phyloP scores from a whole-genome alignment of 2,888 invertebrate genomes.

The Subacronicta megacephala region DNA sequence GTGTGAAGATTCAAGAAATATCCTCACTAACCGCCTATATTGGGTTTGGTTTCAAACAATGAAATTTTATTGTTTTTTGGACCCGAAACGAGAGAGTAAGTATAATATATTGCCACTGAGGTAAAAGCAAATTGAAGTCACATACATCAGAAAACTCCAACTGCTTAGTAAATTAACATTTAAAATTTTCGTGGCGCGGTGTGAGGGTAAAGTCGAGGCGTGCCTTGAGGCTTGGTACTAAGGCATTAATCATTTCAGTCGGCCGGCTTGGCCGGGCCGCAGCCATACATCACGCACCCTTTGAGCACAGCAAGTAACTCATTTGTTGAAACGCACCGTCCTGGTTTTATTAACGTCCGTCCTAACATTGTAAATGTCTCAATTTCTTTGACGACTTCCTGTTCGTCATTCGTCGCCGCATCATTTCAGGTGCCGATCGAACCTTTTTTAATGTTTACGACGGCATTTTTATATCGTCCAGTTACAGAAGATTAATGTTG shows the following conservation, averaged over 20 bases:
- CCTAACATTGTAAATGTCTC: conserved; percentile 83
- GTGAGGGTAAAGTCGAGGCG: conserved; percentile 56
- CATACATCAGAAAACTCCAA: conserved; percentile 64
- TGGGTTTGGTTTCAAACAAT: conserved; percentile 9
- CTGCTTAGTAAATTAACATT: conserved; percentile 71
- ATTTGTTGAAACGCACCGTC: conserved; percentile 79
- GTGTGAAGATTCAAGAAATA: conserved; percentile 63
- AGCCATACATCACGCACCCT: conserved; percentile 80
- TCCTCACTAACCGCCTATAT: conserved; percentile 38
- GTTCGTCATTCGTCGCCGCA: conserved; percentile 71
- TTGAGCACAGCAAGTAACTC: conserved; percentile 74
- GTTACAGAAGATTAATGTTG: conserved; percentile 84
- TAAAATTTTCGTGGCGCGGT: conserved; percentile 64
- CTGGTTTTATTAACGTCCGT: conserved; percentile 77
- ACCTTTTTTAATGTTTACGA: conserved; percentile 68
- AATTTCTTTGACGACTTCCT: conserved; percentile 84
- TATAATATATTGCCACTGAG: conserved; percentile 48
- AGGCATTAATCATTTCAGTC: conserved; percentile 81
- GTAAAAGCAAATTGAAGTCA: conserved; percentile 55
- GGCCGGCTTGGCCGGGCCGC: conserved; percentile 61
- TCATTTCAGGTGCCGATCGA: conserved; percentile 70
- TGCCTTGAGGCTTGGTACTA: conserved; percentile 65
- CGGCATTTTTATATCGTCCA: conserved; percentile 73
- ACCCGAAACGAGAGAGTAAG: conserved; percentile 53
- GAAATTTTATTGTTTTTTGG: conserved; percentile 24